phyloP scores from a whole-genome alignment of 1,140 invertebrate genomes.

The Monochamus saltuarius region DNA sequence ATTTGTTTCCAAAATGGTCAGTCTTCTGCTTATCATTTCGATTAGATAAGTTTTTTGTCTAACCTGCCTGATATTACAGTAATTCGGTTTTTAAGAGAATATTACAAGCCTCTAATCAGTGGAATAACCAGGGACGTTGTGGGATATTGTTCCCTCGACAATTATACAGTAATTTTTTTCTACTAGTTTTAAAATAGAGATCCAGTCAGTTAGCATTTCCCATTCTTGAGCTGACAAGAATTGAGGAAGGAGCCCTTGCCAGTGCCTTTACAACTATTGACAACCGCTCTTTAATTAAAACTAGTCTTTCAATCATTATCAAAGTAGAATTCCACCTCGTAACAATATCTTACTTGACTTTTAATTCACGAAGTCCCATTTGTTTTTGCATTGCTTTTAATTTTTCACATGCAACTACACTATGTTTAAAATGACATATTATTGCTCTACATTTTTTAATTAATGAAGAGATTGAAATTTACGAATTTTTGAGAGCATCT shows the following conservation, averaged over 20 bases:
- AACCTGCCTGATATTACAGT: background rate
- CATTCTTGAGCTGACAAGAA: slow-evolving; percentile 9
- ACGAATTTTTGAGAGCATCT: background rate
- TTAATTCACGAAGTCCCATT: slow-evolving; percentile 8
- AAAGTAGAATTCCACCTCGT: slow-evolving; percentile 24
- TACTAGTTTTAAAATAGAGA: background rate
- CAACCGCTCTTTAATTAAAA: slow-evolving; percentile 4
- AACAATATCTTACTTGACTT: slow-evolving; percentile 17
- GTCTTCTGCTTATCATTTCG: slow-evolving; percentile 31
- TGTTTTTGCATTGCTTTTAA: background rate
- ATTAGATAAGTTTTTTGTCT: slow-evolving; percentile 8
- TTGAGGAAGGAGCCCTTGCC: background rate
- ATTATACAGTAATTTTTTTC: slow-evolving; percentile 2
- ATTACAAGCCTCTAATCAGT: slow-evolving; percentile 36
- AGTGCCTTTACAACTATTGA: background rate
- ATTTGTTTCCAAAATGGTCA: slow-evolving; percentile 29
- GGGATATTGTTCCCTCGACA: slow-evolving; percentile 34
- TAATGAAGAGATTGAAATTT: background rate
- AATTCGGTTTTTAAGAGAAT: slow-evolving; percentile 25
- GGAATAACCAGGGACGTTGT: slow-evolving; percentile 31
- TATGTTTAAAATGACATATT: slow-evolving; percentile 11
- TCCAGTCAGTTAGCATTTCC: background rate
- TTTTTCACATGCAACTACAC: background rate
- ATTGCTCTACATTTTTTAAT: slow-evolving; percentile 6
- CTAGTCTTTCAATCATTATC: slow-evolving; percentile 10